Conservation (phyloP, 2,113 vertebrate species). For the Corvus hawaiiensis region DNA sequence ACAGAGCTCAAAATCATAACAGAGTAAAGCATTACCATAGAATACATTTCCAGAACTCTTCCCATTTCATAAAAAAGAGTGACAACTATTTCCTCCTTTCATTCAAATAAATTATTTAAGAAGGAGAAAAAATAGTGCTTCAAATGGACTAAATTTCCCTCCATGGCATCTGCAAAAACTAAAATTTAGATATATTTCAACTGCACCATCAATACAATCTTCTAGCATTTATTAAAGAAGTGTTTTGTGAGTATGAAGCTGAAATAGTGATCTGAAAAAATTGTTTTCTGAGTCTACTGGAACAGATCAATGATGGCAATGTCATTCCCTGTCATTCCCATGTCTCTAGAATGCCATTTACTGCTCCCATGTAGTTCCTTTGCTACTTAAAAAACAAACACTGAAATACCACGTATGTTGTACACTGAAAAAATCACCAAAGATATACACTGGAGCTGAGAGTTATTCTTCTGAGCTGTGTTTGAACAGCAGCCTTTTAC, state of each 20-base stretch:
- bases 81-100: conserved; percentile 11
- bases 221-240: not conserved
- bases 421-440: not conserved
- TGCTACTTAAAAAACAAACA: not conserved
- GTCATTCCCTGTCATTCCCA: not conserved
- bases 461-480: not conserved
- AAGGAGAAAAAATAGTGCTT: not conserved
- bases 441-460: not conserved
- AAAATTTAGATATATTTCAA: not conserved
- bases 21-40: not conserved
- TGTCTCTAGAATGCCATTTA: not conserved
- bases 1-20: not conserved
- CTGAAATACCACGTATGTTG: not conserved
- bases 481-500: not conserved
- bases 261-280: not conserved
- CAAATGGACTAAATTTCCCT: not conserved
- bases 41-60: conserved; percentile 1
- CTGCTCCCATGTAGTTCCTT: not conserved
- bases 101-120: conserved; percentile 28
- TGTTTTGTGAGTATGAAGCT: not conserved
- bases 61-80: conserved; percentile 33
- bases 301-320: not conserved
- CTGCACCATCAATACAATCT: not conserved
- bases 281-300: not conserved
- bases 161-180: not conserved